These are phyloP conservation scores for Meteorus colon DNA, from an alignment of 2,888 invertebrate genomes.

Conservation along the genomic window DNA sequence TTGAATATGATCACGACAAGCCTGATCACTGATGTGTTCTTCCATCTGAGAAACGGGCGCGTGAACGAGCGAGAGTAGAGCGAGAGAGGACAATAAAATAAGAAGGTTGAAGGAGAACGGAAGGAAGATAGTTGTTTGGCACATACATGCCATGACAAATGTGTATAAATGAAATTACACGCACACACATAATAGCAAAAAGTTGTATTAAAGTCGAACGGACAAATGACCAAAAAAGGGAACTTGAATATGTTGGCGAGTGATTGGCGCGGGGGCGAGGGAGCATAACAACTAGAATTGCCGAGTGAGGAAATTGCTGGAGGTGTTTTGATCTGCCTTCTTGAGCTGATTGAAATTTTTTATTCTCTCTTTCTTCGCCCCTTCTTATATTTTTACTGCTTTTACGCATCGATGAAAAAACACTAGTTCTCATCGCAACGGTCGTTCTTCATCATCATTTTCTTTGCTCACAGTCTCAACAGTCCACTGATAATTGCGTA, in stretches of 20 bases:
- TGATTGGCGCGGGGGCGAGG: constrained; percentile 35
- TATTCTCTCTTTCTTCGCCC: constrained; percentile 27
- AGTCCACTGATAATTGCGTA: constrained; percentile 26
- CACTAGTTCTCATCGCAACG: not conserved
- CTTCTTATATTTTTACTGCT: constrained; percentile 22
- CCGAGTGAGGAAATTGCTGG: constrained; percentile 52
- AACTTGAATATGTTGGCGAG: constrained; percentile 53
- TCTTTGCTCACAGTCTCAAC: not conserved
- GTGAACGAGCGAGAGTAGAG: not conserved
- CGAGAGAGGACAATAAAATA: not conserved
- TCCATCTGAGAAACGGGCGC: not conserved
- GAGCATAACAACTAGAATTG: constrained; percentile 30
- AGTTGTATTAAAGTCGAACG: constrained; percentile 30
- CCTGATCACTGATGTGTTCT: not conserved
- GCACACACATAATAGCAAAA: constrained; percentile 33
- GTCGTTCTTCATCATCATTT: not conserved
- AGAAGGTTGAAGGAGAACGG: constrained; percentile 39
- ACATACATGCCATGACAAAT: constrained; percentile 19
- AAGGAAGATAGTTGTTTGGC: constrained; percentile 29
- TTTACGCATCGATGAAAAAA: constrained; percentile 19
- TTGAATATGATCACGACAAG: constrained; percentile 23
- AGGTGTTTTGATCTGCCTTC: constrained; percentile 50
- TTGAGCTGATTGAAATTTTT: constrained; percentile 37
- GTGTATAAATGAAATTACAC: constrained; percentile 12
- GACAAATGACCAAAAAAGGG: constrained; percentile 51